These are phyloP conservation scores for Bubo blakistoni DNA, from an alignment of 2,113 vertebrate species.

Conservation along the genomic window DNA sequence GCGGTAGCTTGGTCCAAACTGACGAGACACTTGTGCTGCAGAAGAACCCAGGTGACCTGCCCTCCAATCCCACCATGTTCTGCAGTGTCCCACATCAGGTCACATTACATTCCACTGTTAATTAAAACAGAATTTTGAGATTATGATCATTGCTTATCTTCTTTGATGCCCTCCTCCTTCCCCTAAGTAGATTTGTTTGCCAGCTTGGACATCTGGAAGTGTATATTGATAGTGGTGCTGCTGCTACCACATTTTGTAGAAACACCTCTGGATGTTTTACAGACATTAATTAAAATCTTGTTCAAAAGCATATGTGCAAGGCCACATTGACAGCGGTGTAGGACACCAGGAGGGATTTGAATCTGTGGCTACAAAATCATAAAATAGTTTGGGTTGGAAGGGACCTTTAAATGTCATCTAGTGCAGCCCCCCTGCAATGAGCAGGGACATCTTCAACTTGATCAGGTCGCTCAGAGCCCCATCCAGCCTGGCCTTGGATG, in stretches of 20 bases:
- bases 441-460: neutral
- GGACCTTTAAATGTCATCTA: no score
- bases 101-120: fast-evolving
- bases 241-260: neutral
- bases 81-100: neutral
- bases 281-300: neutral
- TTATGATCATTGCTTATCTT: neutral
- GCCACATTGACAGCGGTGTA: neutral
- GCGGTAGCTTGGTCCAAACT: neutral
- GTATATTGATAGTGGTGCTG: neutral
- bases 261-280: neutral
- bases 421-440: fast-evolving
- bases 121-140: neutral
- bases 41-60: neutral
- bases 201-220: neutral
- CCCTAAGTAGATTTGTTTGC: neutral
- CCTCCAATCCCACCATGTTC: neutral
- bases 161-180: neutral
- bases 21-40: neutral
- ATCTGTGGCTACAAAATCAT: neutral
- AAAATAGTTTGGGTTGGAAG: neutral
- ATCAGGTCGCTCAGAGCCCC: neutral
- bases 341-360: neutral
- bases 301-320: fast-evolving
- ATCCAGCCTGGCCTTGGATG: neutral